Evolutionary conservation across 92 coral and sea anemone genomes (phyloP).

Genomic region (Desmophyllum pertusum): DNA sequence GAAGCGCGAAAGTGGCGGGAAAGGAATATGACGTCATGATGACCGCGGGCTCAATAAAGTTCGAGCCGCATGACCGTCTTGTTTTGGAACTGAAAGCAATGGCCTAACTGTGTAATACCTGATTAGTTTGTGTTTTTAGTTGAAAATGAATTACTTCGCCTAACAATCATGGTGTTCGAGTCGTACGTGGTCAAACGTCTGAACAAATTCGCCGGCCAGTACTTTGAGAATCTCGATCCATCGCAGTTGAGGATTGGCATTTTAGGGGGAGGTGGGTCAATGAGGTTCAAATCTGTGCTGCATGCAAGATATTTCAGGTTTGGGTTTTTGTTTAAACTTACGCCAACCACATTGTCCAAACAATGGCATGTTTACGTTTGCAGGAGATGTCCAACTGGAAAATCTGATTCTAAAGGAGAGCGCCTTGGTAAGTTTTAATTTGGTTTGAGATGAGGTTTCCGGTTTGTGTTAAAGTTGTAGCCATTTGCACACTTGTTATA

Average conservation of each 20-base stretch:
- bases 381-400: constrained; percentile 96
- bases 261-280: constrained; percentile 96
- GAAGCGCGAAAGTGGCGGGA: background rate
- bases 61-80: constrained; percentile 22
- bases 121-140: background rate
- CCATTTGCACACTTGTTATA: background rate
- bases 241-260: constrained; percentile 94
- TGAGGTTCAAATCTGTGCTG: background rate
- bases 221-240: constrained; percentile 95
- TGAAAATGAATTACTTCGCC: constrained; percentile 9
- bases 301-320: background rate
- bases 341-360: background rate
- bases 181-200: constrained; percentile 89
- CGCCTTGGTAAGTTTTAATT: constrained; percentile 95
- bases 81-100: constrained; percentile 7
- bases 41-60: constrained; percentile 34
- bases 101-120: constrained; percentile 4
- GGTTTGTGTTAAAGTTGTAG: background rate
- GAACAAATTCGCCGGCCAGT: constrained; percentile 96
- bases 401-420: constrained; percentile 91
- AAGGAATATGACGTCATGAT: background rate
- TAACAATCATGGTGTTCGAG: constrained; percentile 90
- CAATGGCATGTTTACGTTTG: constrained; percentile 4
- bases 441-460: background rate
- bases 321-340: background rate